Base-by-base conservation (phyloP, 2,113 vertebrate genomes). In the Catharus minimus region DNA sequence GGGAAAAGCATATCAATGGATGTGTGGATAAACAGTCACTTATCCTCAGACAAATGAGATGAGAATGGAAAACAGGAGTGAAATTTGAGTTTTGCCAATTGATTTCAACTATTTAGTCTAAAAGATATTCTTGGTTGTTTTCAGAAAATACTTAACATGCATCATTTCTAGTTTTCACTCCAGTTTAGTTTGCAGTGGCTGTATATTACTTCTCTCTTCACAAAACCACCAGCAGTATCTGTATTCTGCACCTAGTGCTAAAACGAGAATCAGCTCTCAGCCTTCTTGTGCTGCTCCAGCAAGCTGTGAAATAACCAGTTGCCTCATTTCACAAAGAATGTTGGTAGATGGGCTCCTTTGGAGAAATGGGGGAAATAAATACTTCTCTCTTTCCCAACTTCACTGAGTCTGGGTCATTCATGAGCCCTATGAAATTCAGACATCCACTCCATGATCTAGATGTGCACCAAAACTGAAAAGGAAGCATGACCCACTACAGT, bases 241-340 rank as follows among this genome's bases (percentile, higher is more conserved):
- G 38, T 58, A 49, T 89, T 77, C 4, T 2, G 55, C 69, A 71
- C 36, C 65, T 62, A 69, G 41, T 6, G 7, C 57, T 26, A 43
- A 92, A 92, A 58, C 5, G 28, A 90, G 76, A 90, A 41, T 41
- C 80, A 90, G 77, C 30, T 39, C 75, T 90, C 55, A 22, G 55
- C 62, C 82, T 79, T 82, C 80, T 86, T 3, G 13, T 44, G 50
- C 61, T 94, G 91, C 91, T 91, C 46, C 86, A 92, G 82, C 82
- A 91, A 89, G 73, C 85, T 93, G 94, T 90, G 89, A 93, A 94
- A 86, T 89, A 90, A 86, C 69, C 81, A 92, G 43, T 69, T 81
- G 77, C 66, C 86, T 95, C 24, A 10, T 33, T 88, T 72, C 30
- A 64, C 17, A 68, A 90, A 58, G 22, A 68, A 66, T 76, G 62